Evolutionary conservation across 2,113 vertebrate genomes (phyloP).

Genomic region (Ellobius talpinus): DNA sequence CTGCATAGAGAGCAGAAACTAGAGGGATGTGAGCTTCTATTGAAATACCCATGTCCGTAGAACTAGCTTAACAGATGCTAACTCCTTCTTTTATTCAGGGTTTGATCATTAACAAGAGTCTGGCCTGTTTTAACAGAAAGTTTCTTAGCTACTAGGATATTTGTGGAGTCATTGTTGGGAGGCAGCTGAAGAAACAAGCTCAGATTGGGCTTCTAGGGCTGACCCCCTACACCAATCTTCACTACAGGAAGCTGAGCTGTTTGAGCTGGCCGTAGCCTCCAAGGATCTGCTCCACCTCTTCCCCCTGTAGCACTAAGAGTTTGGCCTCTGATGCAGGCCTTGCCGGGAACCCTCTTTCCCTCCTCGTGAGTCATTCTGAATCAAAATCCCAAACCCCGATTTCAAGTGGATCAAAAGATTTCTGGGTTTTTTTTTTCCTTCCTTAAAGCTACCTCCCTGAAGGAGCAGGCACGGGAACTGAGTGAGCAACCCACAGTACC

Average conservation of each 20-base stretch:
- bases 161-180: neutral
- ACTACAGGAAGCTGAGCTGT: neutral
- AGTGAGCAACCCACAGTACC: neutral
- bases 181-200: neutral
- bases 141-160: neutral
- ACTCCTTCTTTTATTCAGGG: neutral
- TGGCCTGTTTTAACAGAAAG: constrained; percentile 26
- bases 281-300: neutral
- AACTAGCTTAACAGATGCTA: neutral
- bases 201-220: neutral
- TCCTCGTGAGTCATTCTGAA: neutral
- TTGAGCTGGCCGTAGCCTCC: neutral
- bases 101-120: neutral
- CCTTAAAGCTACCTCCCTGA: constrained; percentile 8
- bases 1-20: neutral
- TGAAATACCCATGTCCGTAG: neutral
- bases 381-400: neutral
- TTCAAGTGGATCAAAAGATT: neutral
- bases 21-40: neutral
- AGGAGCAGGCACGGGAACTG: neutral
- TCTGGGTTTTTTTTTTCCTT: too few species aligned
- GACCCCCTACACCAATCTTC: neutral
- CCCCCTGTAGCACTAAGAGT: neutral
- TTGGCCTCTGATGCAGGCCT: neutral
- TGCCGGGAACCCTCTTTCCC: constrained; percentile 28